Evolutionary conservation across 2,888 invertebrate genomes (phyloP).

Genomic region (Tenthredo scrophulariae): DNA sequence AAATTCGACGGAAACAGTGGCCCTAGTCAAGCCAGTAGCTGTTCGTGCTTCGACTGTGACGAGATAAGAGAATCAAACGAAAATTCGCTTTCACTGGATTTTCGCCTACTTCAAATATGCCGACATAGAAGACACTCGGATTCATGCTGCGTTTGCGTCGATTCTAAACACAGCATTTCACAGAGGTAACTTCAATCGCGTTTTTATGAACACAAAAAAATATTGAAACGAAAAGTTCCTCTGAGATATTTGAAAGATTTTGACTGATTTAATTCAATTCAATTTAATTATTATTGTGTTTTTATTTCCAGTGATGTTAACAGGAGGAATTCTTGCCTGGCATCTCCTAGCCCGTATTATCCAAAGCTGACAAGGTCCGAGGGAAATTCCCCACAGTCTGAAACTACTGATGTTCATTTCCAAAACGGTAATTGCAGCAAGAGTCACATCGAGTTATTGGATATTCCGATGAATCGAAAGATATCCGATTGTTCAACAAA

Average conservation of each 20-base stretch:
- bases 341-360: constrained; percentile 66
- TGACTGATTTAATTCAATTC: background rate
- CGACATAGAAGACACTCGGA: constrained; percentile 74
- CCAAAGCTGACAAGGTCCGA: constrained; percentile 41
- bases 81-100: constrained; percentile 61
- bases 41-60: constrained; percentile 74
- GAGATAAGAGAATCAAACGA: constrained; percentile 68
- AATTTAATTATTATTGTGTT: background rate
- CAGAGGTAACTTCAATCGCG: constrained; percentile 46
- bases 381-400: constrained; percentile 41
- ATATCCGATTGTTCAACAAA: constrained; percentile 88
- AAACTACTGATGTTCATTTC: background rate
- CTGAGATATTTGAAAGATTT: background rate
- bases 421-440: constrained; percentile 2
- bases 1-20: constrained; percentile 69
- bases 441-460: constrained; percentile 64
- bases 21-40: constrained; percentile 72
- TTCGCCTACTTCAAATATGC: constrained; percentile 67
- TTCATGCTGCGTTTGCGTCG: constrained; percentile 71
- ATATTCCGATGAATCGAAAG: constrained; percentile 79
- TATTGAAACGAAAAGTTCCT: background rate
- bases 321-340: constrained; percentile 73
- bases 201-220: background rate
- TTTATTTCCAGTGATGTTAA: constrained; percentile 63
- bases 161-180: constrained; percentile 60